Evolutionary conservation across 2,888 invertebrate species (phyloP).

Genomic region (Platypus cylindrus): DNA sequence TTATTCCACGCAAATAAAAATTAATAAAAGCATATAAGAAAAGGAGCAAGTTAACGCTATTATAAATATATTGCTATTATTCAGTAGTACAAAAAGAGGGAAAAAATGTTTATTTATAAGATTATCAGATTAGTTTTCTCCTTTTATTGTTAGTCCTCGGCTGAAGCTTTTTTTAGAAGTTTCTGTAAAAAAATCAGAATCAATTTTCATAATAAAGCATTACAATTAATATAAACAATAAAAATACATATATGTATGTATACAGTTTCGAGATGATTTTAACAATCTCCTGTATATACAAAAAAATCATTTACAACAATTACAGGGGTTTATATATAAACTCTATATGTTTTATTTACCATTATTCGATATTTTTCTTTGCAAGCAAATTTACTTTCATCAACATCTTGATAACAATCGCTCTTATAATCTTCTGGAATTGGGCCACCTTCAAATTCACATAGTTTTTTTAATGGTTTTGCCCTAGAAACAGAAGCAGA

Average conservation of each 20-base stretch:
- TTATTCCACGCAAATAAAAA: too few species aligned
- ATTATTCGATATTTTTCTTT: slow-evolving; percentile 69
- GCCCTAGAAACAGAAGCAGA: slow-evolving; percentile 34
- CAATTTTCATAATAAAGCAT: neutral
- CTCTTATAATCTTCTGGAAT: slow-evolving; percentile 62
- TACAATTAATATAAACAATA: neutral
- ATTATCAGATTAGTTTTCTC: slow-evolving; percentile 17
- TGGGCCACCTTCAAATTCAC: slow-evolving; percentile 58
- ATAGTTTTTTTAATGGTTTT: slow-evolving; percentile 54
- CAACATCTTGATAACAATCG: slow-evolving; percentile 68
- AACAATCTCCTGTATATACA: slow-evolving; percentile 5
- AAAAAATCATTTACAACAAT: slow-evolving; percentile 1
- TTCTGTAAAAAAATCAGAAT: slow-evolving; percentile 30
- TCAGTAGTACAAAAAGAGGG: neutral
- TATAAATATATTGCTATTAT: slow-evolving; percentile 2
- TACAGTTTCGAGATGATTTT: neutral
- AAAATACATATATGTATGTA: neutral
- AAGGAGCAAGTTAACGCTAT: too few species aligned
- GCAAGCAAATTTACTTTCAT: slow-evolving; percentile 67
- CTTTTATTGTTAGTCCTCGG: slow-evolving; percentile 24
- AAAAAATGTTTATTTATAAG: slow-evolving; percentile 2
- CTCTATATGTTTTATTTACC: too few species aligned
- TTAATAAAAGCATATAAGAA: too few species aligned
- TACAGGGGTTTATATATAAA: slow-evolving; percentile 4
- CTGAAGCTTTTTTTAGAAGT: slow-evolving; percentile 33